Evolutionary conservation across 1,140 invertebrate genomes (phyloP), one percentile per base, ranked within the genome.

Genomic region (Pseudobourletiella spinata): DNA sequence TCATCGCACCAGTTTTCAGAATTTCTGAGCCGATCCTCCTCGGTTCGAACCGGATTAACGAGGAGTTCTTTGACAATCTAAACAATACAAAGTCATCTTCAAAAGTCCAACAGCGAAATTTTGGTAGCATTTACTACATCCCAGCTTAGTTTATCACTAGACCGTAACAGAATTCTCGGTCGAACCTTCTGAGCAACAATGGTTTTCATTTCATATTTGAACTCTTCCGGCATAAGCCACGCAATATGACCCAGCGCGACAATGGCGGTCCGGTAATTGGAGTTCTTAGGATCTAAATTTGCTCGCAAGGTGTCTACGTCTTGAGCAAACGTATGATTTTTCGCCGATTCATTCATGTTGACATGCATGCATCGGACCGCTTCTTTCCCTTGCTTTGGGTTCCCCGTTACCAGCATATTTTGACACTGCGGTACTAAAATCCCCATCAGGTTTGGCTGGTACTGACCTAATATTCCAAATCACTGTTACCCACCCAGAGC

Each of bases 321-420:
- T 48, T 70, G 62, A 24, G 29, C 29, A 57, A 68, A 68, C 11
- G 57, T 57, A 26, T 64, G 62, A 35, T 44, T 57, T n/a, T 62
- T 52, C 14, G 62, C 42, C 11, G 56, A 54, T 26, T 67, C 62
- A 2, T 64, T 84, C 72, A 90, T 87, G 75, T 94, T 91, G 8
- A 88, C 85, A 72, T 83, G 91, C 42, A 98, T 83, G 78, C 94
- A 97, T 63, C 89, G 82, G 29, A 98, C 86, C 3, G 94, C 91
- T 72, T 96, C 91, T 76, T 98, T 98, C 0, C 93, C 91, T 77
- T 98, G 93, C 76, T 95, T 95, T 0, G 90, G 85, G 2, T 89
- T 91, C 3, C 93, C 94, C 25, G 84, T 83, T 70, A 89, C 84
- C 0, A 89, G 86, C 73, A 94, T 88, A 26, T 86, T 84, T 71